Base-by-base conservation (phyloP, 2,888 invertebrate genomes). In the Drosophila helvetica region DNA sequence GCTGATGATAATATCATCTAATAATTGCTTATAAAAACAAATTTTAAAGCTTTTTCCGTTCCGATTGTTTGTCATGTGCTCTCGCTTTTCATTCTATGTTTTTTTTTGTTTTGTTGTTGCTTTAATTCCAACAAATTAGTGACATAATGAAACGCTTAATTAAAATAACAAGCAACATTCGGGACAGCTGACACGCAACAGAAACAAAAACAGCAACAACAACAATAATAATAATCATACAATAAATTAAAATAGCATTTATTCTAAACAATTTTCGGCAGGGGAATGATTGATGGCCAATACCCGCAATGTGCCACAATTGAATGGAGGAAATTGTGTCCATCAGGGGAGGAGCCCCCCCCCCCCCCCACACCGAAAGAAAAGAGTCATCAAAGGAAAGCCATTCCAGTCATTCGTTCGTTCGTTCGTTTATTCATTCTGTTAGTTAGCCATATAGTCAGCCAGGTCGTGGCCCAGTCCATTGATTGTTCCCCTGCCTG, bases 101-200 rank as follows among this genome's bases (percentile, higher is more conserved):
- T n/a, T 50, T 45, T 27, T 25, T 7, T 25, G 25, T 25, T 25
- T 25, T 7, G 7, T 25, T 53, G 42, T 12, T 65, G 18, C 12
- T 63, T 66, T 69, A 76, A 74, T 59, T 68, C 52, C 57, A 69
- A 80, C 83, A 81, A 86, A 86, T 86, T 86, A 85, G 75, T 77
- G 67, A 61, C 79, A 83, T 80, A 80, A 86, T 83, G 63, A 83
- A 86, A 81, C 75, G 78, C 77, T 81, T 85, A 83, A 86, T 86
- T 86, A 82, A 83, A 83, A 78, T 79, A 85, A 77, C 80, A 75
- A 86, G 86, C 80, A 55, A 66, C 52, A 71, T 47, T 47, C 68
- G 51, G 53, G 71, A 67, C 77, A 80, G 68, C 74, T 60, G 78
- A 68, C 80, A 80, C 81, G 78, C 79, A 73, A 77, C 69, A 78